A percentile compares a stretch with the other conserved stretches of the same genome.
phyloP scores from a whole-genome alignment of 2,888 invertebrate genomes.

The Ryuthela nishihirai region DNA sequence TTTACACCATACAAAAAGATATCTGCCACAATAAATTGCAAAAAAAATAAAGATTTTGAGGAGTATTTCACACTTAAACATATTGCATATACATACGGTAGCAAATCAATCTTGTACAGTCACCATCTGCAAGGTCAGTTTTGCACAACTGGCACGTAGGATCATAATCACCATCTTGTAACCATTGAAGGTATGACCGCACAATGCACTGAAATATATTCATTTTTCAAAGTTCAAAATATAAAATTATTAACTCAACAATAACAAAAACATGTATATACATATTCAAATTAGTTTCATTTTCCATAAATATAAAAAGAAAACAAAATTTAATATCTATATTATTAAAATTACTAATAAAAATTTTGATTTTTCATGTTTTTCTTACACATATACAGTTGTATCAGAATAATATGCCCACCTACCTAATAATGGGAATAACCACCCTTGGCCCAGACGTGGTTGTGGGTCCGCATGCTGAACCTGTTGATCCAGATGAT shows the following conservation, averaged over 20 bases:
- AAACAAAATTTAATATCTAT: neutral
- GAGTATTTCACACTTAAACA: too few relatives aligned
- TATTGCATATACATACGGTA: constrained; percentile 70
- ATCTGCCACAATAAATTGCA: too few relatives aligned
- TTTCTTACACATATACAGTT: neutral
- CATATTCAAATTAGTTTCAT: neutral
- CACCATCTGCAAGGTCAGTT: constrained; percentile 70
- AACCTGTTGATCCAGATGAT: too few relatives aligned
- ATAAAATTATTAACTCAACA: neutral
- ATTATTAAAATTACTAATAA: neutral
- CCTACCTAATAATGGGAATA: too few relatives aligned
- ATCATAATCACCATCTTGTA: constrained; percentile 96
- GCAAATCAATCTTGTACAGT: constrained; percentile 84
- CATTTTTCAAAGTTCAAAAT: too few relatives aligned
- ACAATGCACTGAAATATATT: constrained; percentile 83
- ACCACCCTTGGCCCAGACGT: too few relatives aligned
- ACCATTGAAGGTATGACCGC: constrained; percentile 96
- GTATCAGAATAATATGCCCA: too few relatives aligned
- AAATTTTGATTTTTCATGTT: neutral
- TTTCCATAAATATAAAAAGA: neutral
- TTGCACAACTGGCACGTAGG: constrained; percentile 88
- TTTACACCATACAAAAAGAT: too few relatives aligned
- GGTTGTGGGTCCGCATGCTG: too few relatives aligned
- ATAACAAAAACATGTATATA: neutral
- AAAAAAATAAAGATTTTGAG: too few relatives aligned